Evolutionary conservation across 2,113 vertebrate species (phyloP).

Genomic region (Nothocercus nigrocapillus): DNA sequence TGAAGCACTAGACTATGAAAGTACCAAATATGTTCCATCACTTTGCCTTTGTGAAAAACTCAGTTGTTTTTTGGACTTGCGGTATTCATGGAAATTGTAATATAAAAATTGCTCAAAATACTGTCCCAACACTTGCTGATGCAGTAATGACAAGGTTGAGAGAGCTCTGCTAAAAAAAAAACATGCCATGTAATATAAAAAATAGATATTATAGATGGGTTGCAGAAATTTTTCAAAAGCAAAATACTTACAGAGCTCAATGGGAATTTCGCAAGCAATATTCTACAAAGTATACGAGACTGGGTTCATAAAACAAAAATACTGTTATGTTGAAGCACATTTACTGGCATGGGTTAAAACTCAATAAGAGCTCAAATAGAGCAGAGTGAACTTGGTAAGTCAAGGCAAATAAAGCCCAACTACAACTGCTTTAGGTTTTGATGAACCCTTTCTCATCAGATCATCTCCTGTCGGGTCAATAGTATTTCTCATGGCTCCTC

Average conservation of each 20-base stretch:
- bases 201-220: not conserved
- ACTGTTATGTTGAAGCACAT: not conserved
- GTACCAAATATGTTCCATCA: not conserved
- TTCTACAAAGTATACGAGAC: not conserved
- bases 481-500: not conserved
- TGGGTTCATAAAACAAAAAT: not conserved
- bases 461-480: not conserved
- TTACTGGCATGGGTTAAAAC: not conserved
- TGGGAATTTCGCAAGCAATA: not conserved
- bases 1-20: accelerated
- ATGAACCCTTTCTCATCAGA: not conserved
- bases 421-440: not conserved
- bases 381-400: not conserved
- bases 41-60: not conserved
- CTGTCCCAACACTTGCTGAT: not conserved
- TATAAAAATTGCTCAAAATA: not conserved
- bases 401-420: constrained; percentile 7
- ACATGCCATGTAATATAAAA: accelerated
- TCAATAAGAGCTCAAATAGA: not conserved
- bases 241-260: not conserved
- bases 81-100: accelerated
- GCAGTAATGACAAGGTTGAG: not conserved
- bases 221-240: not conserved
- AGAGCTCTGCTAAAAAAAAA: not conserved
- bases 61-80: not conserved